A percentile compares a stretch with the other conserved stretches of the same genome.
These are phyloP conservation scores for Arrhopalites spinosus DNA, from an alignment of 2,888 invertebrate species.

Conservation along the genomic window DNA sequence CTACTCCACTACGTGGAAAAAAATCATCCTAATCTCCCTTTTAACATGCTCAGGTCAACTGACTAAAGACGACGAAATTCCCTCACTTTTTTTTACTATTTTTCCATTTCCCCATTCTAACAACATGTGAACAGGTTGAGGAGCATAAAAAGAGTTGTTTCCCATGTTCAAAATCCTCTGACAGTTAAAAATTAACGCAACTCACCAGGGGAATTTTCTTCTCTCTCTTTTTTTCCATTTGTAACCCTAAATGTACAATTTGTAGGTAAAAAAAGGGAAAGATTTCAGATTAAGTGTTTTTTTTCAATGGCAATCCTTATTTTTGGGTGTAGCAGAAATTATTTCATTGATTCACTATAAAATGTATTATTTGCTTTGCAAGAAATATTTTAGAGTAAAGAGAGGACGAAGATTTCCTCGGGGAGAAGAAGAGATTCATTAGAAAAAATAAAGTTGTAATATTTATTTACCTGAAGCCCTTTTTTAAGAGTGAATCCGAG, in stretches of 20 bases:
- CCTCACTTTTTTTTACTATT: background rate
- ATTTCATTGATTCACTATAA: too few relatives aligned
- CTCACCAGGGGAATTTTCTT: background rate
- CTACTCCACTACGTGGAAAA: background rate
- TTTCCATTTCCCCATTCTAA: background rate
- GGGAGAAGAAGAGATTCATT: background rate
- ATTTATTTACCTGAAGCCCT: too few relatives aligned
- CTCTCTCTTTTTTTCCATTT: background rate
- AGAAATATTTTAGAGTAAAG: too few relatives aligned
- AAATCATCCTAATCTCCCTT: background rate
- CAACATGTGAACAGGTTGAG: slow-evolving; percentile 3
- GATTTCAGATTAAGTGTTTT: too few relatives aligned
- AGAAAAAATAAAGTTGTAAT: background rate
- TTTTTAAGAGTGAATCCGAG: background rate
- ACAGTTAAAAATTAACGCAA: slow-evolving; percentile 32
- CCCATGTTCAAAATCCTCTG: slow-evolving; percentile 12
- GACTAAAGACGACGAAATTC: background rate
- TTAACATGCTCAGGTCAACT: background rate
- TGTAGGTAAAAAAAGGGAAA: too few relatives aligned
- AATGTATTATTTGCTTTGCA: too few relatives aligned
- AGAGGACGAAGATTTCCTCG: background rate
- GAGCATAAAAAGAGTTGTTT: slow-evolving; percentile 29
- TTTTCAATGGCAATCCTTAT: too few relatives aligned
- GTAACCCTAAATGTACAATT: too few relatives aligned
- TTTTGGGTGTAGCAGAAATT: too few relatives aligned